Percentiles rank a stretch among this genome's conserved stretches.
Evolutionary conservation across 2,888 invertebrate species (phyloP).

Genomic region (Heliconius hortense): DNA sequence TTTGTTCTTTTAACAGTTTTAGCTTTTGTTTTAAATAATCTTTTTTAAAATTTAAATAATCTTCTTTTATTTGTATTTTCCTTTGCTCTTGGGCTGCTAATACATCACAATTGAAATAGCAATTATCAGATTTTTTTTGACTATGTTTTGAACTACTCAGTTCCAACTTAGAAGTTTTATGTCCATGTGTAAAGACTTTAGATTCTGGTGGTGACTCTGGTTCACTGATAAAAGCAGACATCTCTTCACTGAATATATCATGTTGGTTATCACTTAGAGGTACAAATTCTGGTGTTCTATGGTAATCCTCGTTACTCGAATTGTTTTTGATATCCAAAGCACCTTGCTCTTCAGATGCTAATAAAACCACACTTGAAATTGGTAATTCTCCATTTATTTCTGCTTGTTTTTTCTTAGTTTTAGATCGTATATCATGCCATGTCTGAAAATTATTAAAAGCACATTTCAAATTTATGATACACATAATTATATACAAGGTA

Average conservation of each 20-base stretch:
- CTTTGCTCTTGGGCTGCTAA: conserved; percentile 64
- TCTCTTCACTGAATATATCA: conserved; percentile 52
- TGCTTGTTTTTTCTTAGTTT: conserved; percentile 61
- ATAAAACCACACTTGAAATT: conserved; percentile 49
- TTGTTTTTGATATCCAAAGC: conserved; percentile 61
- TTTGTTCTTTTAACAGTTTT: conserved; percentile 67
- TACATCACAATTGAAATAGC: conserved; percentile 67
- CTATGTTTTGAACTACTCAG: conserved; percentile 44
- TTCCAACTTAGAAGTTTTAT: conserved; percentile 50
- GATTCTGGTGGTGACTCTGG: conserved; percentile 59
- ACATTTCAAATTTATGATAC: conserved; percentile 7
- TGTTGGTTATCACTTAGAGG: conserved; percentile 50
- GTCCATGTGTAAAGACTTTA: conserved; percentile 55
- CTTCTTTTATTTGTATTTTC: conserved; percentile 68
- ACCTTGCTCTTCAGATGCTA: conserved; percentile 62
- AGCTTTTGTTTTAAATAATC: conserved; percentile 72
- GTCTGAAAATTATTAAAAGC: conserved; percentile 57
- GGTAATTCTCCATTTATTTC: conserved; percentile 56
- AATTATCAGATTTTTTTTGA: conserved; percentile 55
- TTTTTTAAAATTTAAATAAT: conserved; percentile 71
- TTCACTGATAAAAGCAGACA: conserved; percentile 58
- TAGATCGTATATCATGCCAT: conserved; percentile 72
- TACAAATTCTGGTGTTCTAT: conserved; percentile 59
- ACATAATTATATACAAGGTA: background rate
- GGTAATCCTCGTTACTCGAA: conserved; percentile 51